Percentiles rank a stretch among this genome's conserved stretches.
Evolutionary conservation across 2,113 vertebrate species (phyloP).

Genomic region (Typhlomys cinereus): DNA sequence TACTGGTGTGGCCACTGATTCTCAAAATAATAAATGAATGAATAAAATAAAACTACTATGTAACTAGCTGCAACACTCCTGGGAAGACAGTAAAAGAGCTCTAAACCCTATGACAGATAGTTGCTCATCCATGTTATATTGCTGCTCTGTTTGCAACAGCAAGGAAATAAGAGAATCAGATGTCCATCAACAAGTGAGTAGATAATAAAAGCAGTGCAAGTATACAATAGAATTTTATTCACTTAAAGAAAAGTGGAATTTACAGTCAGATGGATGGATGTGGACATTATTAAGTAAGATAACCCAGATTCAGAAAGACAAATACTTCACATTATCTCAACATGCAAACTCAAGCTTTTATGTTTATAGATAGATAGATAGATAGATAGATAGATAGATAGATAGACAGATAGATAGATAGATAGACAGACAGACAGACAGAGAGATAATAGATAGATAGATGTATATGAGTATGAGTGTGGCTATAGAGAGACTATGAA

Average conservation of each 20-base stretch:
- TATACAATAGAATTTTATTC: background rate
- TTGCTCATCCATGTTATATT: background rate
- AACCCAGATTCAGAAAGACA: background rate
- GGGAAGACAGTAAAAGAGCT: background rate
- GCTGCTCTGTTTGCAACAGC: background rate
- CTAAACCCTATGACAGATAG: background rate
- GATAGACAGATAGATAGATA: too few species aligned
- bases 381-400: too few species aligned
- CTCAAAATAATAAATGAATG: background rate
- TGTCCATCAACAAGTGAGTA: too few species aligned
- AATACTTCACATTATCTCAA: too few species aligned
- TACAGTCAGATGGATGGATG: background rate
- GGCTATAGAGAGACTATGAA: too few species aligned
- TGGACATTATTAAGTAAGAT: background rate
- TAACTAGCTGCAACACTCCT: background rate
- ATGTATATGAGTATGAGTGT: background rate
- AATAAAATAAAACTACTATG: background rate
- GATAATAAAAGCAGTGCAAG: background rate
- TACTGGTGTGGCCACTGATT: background rate
- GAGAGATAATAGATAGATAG: too few species aligned
- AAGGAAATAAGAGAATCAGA: background rate
- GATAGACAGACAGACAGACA: too few species aligned
- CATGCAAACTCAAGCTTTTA: background rate
- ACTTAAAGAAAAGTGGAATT: background rate
- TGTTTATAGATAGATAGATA: too few species aligned